Percentiles rank a stretch among this genome's conserved stretches.
Evolutionary conservation across 2,113 vertebrate genomes (phyloP).

Genomic region (Aphelocoma coerulescens): DNA sequence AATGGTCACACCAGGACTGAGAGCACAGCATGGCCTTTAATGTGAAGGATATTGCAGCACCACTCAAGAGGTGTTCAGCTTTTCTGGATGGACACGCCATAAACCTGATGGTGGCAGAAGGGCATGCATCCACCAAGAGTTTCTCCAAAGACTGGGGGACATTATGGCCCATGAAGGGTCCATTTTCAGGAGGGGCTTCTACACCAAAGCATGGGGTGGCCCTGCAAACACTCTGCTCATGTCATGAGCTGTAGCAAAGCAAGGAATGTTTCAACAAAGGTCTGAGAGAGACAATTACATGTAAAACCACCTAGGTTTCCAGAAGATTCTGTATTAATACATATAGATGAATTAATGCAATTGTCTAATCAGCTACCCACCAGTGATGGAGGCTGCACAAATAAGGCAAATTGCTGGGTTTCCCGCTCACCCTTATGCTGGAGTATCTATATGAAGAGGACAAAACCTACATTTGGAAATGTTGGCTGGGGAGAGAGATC

Average conservation of each 20-base stretch:
- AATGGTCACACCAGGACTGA: background rate
- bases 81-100: background rate
- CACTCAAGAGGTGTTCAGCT: background rate
- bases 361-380: background rate
- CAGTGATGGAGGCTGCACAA: background rate
- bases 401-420: background rate
- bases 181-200: background rate
- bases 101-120: background rate
- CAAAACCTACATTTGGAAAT: background rate
- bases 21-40: background rate
- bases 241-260: background rate
- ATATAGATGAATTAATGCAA: background rate
- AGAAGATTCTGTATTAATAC: background rate
- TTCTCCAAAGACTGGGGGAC: background rate
- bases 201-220: accelerated
- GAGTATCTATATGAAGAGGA: background rate
- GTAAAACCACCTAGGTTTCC: background rate
- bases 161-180: too few species aligned
- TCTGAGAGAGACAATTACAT: background rate
- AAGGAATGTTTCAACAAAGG: background rate
- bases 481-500: background rate
- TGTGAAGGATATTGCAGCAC: background rate
- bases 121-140: background rate
- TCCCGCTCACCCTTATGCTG: background rate
- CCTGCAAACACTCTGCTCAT: background rate